Conservation (phyloP, 2,888 invertebrate genomes). For the Thelaira solivaga region DNA sequence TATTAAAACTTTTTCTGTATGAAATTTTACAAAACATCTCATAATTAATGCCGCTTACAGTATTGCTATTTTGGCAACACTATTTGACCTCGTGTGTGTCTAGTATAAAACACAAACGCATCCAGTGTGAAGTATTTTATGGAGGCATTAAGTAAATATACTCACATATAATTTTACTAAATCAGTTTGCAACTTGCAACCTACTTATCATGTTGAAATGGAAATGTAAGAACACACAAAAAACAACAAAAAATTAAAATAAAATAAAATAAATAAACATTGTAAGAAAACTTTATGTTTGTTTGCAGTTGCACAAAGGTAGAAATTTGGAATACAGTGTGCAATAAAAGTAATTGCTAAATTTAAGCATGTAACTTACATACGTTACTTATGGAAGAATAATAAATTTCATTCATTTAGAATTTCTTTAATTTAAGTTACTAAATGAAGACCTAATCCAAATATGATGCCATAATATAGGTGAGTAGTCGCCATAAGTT, state of each 20-base stretch:
- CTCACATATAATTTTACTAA: not conserved
- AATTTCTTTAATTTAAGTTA: no score
- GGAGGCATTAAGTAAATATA: not conserved
- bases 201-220: conserved; percentile 23
- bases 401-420: no score
- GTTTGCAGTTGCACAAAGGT: conserved; percentile 6
- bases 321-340: not conserved
- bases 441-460: no score
- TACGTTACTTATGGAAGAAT: no score
- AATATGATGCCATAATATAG: no score
- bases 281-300: not conserved
- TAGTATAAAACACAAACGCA: not conserved
- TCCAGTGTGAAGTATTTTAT: not conserved
- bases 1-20: no score
- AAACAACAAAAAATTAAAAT: not conserved
- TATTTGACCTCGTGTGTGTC: conserved; percentile 1
- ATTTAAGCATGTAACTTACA: no score
- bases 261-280: no score
- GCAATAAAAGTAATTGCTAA: not conserved
- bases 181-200: conserved; percentile 21
- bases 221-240: not conserved
- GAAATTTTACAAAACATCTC: no score
- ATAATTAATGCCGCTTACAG: no score
- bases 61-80: no score
- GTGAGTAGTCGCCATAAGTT: no score